These are phyloP conservation scores for Bedellia somnulentella DNA, from an alignment of 2,888 invertebrate species.

Conservation along the genomic window DNA sequence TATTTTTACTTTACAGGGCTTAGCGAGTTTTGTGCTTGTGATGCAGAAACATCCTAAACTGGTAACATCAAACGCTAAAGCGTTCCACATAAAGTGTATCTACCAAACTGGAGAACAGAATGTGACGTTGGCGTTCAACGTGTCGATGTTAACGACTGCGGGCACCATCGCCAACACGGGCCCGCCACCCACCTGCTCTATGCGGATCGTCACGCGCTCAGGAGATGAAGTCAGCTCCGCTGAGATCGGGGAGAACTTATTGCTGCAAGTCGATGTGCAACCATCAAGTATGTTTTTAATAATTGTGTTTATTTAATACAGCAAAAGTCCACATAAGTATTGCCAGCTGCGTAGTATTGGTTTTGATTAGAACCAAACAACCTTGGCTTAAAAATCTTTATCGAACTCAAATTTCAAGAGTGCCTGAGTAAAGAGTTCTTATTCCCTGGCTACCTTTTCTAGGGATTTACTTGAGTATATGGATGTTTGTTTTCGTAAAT, in stretches of 20 bases:
- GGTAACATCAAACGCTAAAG: constrained; percentile 91
- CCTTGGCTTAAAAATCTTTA: too few species aligned
- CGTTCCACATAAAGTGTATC: constrained; percentile 94
- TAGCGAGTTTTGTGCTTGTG: constrained; percentile 90
- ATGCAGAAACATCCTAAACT: constrained; percentile 96
- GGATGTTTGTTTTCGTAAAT: too few species aligned
- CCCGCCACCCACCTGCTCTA: constrained; percentile 88
- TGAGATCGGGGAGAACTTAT: constrained; percentile 88
- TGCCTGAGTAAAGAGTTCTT: too few species aligned
- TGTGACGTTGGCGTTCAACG: constrained; percentile 90
- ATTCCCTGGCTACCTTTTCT: too few species aligned
- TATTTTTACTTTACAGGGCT: constrained; percentile 61
- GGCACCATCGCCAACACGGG: constrained; percentile 95
- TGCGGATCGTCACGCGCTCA: constrained; percentile 85
- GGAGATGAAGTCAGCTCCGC: constrained; percentile 90
- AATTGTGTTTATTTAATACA: too few species aligned
- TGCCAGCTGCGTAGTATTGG: too few species aligned
- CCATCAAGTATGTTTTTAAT: constrained; percentile 63
- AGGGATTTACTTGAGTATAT: too few species aligned
- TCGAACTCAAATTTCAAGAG: too few species aligned
- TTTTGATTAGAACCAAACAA: too few species aligned
- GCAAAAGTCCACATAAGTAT: too few species aligned
- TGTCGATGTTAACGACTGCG: constrained; percentile 92
- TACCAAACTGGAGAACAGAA: constrained; percentile 94
- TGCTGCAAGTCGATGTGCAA: constrained; percentile 82